Evolutionary conservation across 1,140 invertebrate genomes (phyloP), one percentile per base, ranked within the genome.

Genomic region (Drosophila micromelanica): DNA sequence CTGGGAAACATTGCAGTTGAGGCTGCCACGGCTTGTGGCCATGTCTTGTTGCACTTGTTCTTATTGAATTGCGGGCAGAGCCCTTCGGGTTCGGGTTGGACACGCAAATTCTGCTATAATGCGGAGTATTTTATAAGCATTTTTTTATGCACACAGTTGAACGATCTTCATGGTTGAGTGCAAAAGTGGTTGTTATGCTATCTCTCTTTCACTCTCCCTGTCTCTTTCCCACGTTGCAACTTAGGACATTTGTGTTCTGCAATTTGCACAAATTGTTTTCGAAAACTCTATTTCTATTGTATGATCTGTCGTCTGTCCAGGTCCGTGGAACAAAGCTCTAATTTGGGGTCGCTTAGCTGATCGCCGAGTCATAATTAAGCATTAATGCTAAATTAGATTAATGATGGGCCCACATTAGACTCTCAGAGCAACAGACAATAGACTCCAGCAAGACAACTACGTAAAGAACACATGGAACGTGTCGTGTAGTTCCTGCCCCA

Each of bases 351-450:
- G 63, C 61, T 63, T 35, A 55, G 55, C 52, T 43, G 70, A 40
- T 32, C 8, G 40, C 20, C 15, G 35, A 32, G 5, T 32, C 61
- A 56, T 80, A 85, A 86, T 80, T 76, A 86, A 32, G 48, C 73
- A 65, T 74, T 86, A 80, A 82, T 68, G 84, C 79, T 78, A 80
- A 87, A 89, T 89, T 87, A 87, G 85, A 87, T 87, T 87, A 89
- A 87, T 87, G 84, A 89, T 87, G 82, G 84, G 52, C 71, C 60
- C 81, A 70, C 80, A 84, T 80, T 84, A 70, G 63, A 45, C 56
- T 32, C 54, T 42, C 61, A 74, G 59, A 11, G 5, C 67, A 27
- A 62, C n/a, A n/a, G 57, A 78, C 56, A 73, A 43, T 35, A 35
- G 61, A 52, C 11, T 54, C 23, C 49, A 45, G 15, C 32, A 27